These are phyloP conservation scores for Zosterops borbonicus DNA, from an alignment of 2,113 vertebrate species.

Conservation along the genomic window DNA sequence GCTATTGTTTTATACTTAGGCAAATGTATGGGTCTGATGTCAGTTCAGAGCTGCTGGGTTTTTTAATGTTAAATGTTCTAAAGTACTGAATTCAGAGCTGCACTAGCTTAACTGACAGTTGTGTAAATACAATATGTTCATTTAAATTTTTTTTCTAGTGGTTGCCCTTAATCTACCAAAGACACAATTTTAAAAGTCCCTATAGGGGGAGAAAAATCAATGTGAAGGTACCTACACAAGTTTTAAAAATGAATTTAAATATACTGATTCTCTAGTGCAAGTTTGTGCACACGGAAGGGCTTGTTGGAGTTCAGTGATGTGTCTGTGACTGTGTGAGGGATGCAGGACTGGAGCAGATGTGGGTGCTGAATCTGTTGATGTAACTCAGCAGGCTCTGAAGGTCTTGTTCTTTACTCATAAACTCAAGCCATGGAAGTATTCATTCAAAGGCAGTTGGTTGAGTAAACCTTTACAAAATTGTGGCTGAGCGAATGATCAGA, in stretches of 20 bases:
- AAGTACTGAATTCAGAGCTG: neutral
- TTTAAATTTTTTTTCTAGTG: neutral
- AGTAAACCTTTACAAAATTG: neutral
- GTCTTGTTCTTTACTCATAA: neutral
- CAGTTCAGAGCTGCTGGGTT: neutral
- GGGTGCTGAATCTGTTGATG: neutral
- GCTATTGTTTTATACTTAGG: neutral
- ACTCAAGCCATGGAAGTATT: neutral
- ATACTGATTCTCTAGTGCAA: neutral
- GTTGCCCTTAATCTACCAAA: neutral
- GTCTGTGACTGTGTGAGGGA: neutral
- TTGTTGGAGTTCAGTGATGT: neutral
- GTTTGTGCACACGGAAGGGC: neutral
- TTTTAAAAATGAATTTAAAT: neutral
- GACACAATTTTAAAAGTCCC: neutral
- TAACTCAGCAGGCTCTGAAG: neutral
- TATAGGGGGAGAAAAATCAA: neutral
- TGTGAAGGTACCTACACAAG: neutral
- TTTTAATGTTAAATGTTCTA: neutral
- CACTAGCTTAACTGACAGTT: neutral
- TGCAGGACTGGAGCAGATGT: neutral
- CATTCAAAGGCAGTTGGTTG: neutral
- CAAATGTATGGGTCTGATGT: neutral
- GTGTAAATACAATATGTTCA: neutral
- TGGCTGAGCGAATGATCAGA: accelerated